These are phyloP conservation scores for Portunus trituberculatus DNA, from an alignment of 1,140 invertebrate species.

Conservation along the genomic window DNA sequence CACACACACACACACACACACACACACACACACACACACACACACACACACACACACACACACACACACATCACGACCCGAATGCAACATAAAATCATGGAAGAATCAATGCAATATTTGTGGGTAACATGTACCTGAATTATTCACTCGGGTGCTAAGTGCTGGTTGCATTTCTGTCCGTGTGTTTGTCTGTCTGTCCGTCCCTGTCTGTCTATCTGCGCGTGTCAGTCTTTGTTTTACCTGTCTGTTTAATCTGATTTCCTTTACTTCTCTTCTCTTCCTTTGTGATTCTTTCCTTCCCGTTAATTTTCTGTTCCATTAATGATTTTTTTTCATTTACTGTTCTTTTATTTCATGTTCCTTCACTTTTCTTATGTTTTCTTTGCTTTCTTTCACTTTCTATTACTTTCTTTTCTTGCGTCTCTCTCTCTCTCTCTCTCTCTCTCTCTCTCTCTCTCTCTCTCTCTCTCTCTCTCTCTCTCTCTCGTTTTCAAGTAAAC, in stretches of 20 bases:
- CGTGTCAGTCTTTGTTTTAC: background rate
- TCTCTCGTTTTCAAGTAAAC: background rate
- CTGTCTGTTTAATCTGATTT: slow-evolving; percentile 1
- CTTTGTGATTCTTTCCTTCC: background rate
- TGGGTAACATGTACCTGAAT: too few species aligned
- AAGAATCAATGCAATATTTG: too few species aligned
- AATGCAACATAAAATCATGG: background rate
- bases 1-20: slow-evolving; percentile 61
- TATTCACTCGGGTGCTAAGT: too few species aligned
- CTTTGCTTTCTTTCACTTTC: background rate
- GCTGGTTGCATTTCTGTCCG: background rate
- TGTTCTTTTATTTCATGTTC: background rate
- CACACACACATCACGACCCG: slow-evolving; percentile 43
- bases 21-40: slow-evolving; percentile 64
- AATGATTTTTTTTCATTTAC: background rate
- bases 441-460: slow-evolving; percentile 27
- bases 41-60: slow-evolving; percentile 56
- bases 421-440: background rate
- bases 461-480: slow-evolving; percentile 24
- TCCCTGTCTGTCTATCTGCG: background rate
- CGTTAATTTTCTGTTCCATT: background rate
- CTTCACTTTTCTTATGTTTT: background rate
- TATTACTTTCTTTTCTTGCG: background rate
- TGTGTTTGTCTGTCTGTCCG: slow-evolving; percentile 31
- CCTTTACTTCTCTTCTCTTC: background rate